Evolutionary conservation across 64 coral and sea anemone genomes (phyloP), one percentile per base, ranked within the genome.

Genomic region (Exaiptasia diaphana): DNA sequence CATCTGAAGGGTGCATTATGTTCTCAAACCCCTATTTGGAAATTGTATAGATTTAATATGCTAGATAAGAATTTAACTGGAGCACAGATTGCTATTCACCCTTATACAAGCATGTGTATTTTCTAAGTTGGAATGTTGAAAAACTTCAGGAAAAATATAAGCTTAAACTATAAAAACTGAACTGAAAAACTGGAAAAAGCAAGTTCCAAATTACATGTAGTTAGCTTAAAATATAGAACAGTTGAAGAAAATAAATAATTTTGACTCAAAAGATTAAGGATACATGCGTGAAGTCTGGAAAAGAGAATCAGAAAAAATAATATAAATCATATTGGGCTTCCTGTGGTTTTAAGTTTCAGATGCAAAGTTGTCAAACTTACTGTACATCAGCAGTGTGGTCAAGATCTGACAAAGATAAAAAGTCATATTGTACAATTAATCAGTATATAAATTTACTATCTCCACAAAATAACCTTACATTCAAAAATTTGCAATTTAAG

Each of bases 231-330:
- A 12, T 52, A 12, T 12, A 52, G 49, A 52, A 10, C n/a, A 52
- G 10, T 12, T n/a, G 10, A 52, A 52, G 10, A 52, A 12, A 10
- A 52, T 52, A 12, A 52, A 10, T 52, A 52, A 52, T 52, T 52
- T 10, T 52, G 10, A 52, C 10, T 10, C 49, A 52, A 52, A 8
- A 27, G 17, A 28, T 45, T 62, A 97, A 91, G 82, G 93, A 97
- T 97, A 97, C 93, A 97, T 75, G 93, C 93, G 91, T 97, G 93
- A 48, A 97, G 88, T 82, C 93, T 97, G 57, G 48, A 90, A 90
- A 13, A 64, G 18, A 59, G 21, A 59, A 31, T 45, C 53, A 75
- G 20, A 33, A 71, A 36, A 41, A 20, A 12, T 23, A 21, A 38
- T 21, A 32, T 28, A 49, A 23, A 67, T 25, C 1, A 52, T 13